phyloP scores from a whole-genome alignment of 2,797 vertebrate genomes.

The Enteromius treurensis region DNA sequence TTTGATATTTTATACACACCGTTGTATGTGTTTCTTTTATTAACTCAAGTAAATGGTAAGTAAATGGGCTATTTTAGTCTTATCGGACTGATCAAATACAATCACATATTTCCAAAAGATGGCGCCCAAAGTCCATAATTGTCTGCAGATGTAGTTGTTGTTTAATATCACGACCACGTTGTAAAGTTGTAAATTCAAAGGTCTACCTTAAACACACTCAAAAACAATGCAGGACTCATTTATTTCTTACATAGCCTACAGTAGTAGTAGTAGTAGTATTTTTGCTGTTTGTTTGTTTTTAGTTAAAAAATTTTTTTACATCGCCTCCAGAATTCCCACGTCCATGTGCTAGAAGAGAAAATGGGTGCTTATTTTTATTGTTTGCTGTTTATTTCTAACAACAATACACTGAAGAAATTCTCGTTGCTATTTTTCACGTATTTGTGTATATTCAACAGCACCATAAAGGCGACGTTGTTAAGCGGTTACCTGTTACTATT shows the following conservation, averaged over 20 bases:
- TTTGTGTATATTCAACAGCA: neutral
- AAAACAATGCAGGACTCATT: neutral
- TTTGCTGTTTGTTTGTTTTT: too few relatives aligned
- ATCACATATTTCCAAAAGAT: constrained; percentile 9
- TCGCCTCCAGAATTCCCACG: too few relatives aligned
- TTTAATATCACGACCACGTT: neutral
- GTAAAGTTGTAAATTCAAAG: neutral
- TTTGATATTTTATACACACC: constrained; percentile 94
- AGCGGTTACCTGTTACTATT: neutral
- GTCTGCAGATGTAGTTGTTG: neutral
- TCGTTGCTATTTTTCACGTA: neutral
- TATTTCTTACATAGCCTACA: neutral
- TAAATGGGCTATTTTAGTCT: neutral
- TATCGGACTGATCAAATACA: neutral
- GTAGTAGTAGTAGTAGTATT: too few relatives aligned
- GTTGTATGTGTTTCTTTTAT: constrained; percentile 23
- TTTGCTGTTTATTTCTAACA: too few relatives aligned
- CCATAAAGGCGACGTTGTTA: neutral
- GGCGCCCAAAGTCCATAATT: constrained; percentile 10
- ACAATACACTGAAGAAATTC: too few relatives aligned
- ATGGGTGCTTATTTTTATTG: too few relatives aligned
- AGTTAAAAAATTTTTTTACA: too few relatives aligned
- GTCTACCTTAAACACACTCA: neutral
- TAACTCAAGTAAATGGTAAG: neutral
- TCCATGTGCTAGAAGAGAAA: too few relatives aligned